Evolutionary conservation across 2,797 vertebrate genomes (phyloP).

Genomic region (Sebastes diploproa): DNA sequence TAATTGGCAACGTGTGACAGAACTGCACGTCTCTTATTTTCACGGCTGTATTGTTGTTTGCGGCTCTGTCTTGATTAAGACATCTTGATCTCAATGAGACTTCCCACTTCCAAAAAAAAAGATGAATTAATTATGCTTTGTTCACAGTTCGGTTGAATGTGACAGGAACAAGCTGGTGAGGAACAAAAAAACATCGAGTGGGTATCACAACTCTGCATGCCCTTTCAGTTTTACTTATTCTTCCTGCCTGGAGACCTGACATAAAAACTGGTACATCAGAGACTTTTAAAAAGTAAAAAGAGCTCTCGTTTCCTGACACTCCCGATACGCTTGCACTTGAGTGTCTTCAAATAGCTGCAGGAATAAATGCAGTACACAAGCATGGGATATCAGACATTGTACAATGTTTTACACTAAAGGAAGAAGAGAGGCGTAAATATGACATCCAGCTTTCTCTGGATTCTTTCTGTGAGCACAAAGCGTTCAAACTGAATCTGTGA

Average conservation of each 20-base stretch:
- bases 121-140: conserved; percentile 34
- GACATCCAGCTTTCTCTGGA: not conserved
- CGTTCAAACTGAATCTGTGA: not conserved
- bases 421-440: not conserved
- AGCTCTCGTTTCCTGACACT: not conserved
- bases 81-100: conserved; percentile 15
- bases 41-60: not conserved
- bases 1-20: conserved; percentile 36
- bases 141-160: not conserved
- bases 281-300: not conserved
- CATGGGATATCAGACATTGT: not conserved
- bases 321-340: not conserved
- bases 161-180: conserved; percentile 17
- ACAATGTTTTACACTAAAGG: not conserved
- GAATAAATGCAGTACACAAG: not conserved
- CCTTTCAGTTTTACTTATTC: conserved; percentile 15
- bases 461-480: not conserved
- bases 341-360: not conserved
- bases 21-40: not conserved
- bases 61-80: conserved; percentile 2
- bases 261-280: conserved; percentile 19
- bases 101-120: not conserved
- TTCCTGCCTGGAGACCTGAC: not conserved
- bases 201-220: conserved; percentile 4
- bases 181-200: conserved; percentile 4